phyloP scores from a whole-genome alignment of 92 coral and sea anemone genomes.

The Pocillopora grandis region DNA sequence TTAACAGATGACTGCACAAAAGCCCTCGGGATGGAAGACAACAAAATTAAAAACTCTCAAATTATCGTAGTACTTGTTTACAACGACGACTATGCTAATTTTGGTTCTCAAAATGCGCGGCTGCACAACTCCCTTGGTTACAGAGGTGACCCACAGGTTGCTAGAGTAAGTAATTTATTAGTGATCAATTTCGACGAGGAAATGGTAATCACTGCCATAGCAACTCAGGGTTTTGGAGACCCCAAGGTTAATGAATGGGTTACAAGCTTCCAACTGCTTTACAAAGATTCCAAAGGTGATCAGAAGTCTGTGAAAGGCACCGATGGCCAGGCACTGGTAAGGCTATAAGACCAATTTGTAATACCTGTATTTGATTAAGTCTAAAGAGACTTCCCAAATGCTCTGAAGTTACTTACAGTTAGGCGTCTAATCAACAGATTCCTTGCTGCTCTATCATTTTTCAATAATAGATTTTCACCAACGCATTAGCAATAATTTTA shows the following conservation, averaged over 20 bases:
- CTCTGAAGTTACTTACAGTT: no score
- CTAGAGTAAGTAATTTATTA: constrained; percentile 12
- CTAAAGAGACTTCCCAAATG: no score
- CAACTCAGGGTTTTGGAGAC: constrained; percentile 62
- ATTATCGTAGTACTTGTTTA: constrained; percentile 45
- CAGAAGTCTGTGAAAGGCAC: background rate
- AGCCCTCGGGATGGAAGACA: constrained; percentile 53
- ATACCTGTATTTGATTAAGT: no score
- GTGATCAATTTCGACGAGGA: constrained; percentile 40
- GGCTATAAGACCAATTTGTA: background rate
- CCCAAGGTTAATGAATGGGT: constrained; percentile 54
- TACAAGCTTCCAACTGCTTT: constrained; percentile 14
- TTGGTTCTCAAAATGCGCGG: constrained; percentile 58
- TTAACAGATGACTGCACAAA: constrained; percentile 36
- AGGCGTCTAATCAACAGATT: no score
- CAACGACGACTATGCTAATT: constrained; percentile 37
- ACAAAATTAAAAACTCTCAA: constrained; percentile 38
- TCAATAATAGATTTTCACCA: no score
- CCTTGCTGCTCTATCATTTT: no score
- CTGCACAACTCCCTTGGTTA: constrained; percentile 43
- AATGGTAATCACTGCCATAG: constrained; percentile 55
- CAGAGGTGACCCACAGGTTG: constrained; percentile 33
- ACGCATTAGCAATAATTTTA: no score
- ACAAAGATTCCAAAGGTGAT: background rate
- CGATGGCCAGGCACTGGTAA: constrained; percentile 17